phyloP scores from a whole-genome alignment of 2,797 vertebrate genomes.

The Enteromius argenteus region DNA sequence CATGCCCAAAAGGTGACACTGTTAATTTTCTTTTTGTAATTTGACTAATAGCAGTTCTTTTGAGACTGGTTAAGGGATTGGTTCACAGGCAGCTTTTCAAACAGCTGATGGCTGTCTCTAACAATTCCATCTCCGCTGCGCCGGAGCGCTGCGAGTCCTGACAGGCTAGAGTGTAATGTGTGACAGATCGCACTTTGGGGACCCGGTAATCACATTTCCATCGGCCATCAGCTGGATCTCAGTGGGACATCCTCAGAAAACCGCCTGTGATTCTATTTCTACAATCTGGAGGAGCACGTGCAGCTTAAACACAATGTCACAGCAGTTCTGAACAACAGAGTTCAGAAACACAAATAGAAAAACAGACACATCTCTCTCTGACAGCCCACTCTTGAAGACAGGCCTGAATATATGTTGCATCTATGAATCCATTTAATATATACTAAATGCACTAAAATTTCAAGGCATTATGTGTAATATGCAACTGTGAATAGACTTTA shows the following conservation, averaged over 20 bases:
- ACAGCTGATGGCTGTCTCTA: constrained; percentile 81
- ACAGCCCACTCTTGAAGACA: not conserved
- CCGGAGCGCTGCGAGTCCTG: constrained; percentile 82
- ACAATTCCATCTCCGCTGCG: constrained; percentile 81
- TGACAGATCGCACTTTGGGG: constrained; percentile 87
- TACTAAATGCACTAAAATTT: not conserved
- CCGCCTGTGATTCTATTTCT: constrained; percentile 50
- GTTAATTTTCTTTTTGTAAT: constrained; percentile 45
- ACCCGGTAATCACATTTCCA: constrained; percentile 86
- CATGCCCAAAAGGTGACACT: constrained; percentile 30
- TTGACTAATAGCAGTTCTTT: constrained; percentile 56
- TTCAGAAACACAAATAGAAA: constrained; percentile 31
- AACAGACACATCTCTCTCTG: not conserved
- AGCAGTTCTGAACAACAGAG: constrained; percentile 29
- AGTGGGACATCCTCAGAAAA: constrained; percentile 80
- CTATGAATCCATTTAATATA: not conserved
- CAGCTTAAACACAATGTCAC: constrained; percentile 57
- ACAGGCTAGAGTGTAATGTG: constrained; percentile 86
- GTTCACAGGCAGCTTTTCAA: constrained; percentile 62
- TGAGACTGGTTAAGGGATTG: constrained; percentile 63
- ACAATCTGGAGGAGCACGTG: constrained; percentile 53
- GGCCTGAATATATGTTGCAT: not conserved
- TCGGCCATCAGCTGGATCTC: constrained; percentile 82
- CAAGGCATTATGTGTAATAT: not conserved
- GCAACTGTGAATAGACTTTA: not conserved